Conservation (phyloP, 1,140 invertebrate species). For the Chlorops oryzae region DNA sequence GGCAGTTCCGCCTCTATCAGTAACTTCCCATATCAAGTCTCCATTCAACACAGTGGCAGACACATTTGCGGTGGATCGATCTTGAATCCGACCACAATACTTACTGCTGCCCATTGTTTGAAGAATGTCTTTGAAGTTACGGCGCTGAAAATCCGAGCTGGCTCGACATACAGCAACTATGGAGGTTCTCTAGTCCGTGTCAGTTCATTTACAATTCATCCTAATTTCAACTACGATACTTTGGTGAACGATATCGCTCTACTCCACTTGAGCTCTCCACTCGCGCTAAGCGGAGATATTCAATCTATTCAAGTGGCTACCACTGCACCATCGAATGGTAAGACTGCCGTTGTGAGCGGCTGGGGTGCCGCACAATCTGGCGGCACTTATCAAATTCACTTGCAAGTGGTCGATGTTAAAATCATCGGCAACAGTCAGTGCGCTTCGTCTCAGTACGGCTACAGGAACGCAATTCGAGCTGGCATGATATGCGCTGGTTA, state of each 20-base stretch:
- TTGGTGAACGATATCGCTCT: conserved; percentile 39
- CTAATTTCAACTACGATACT: conserved; percentile 31
- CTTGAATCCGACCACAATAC: conserved; percentile 50
- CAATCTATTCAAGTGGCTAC: conserved; percentile 25
- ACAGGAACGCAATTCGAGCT: conserved; percentile 19
- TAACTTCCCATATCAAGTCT: conserved; percentile 29
- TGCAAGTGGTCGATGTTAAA: conserved; percentile 25
- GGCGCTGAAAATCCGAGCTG: conserved; percentile 31
- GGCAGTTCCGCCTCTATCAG: conserved; percentile 19
- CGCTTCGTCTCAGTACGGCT: conserved; percentile 18
- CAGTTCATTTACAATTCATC: conserved; percentile 31
- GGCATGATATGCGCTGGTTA: conserved; percentile 49
- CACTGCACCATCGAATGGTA: conserved; percentile 6
- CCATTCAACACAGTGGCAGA: conserved; percentile 47
- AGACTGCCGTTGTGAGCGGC: conserved; percentile 30
- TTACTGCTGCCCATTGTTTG: conserved; percentile 57
- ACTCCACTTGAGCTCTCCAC: conserved; percentile 25
- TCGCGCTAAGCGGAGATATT: conserved; percentile 26
- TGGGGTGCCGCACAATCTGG: conserved; percentile 29
- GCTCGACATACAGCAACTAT: conserved; percentile 25
- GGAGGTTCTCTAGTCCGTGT: conserved; percentile 34
- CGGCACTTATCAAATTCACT: conserved; percentile 25
- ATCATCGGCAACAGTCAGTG: conserved; percentile 18
- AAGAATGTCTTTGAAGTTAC: conserved; percentile 26
- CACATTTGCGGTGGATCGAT: conserved; percentile 57